Evolutionary conservation across 2,113 vertebrate species (phyloP), one percentile per base, ranked within the genome.

Genomic region (Eolophus roseicapilla): DNA sequence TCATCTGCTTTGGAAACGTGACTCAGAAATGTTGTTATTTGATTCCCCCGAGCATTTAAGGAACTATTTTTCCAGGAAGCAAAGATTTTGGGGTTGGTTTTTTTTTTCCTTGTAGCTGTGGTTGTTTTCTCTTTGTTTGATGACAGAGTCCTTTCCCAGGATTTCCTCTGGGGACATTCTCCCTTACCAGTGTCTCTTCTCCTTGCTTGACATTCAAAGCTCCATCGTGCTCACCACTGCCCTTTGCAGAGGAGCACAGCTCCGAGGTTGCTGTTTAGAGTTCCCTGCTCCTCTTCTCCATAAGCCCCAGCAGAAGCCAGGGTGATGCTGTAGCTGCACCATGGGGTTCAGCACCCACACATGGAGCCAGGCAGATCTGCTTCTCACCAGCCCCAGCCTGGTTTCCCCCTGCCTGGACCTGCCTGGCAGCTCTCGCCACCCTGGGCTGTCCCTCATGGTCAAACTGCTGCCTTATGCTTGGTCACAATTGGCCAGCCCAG

Each of bases 41-140:
- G 93, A 97, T 97, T 95, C 96, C 93, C 96, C 37, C 0, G 4
- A 95, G 92, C 87, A 27, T 95, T 95, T 69, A 75, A 86, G 94
- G 86, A 95, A 93, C 84, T 88, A 1, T 95, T 95, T 97, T 97
- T 97, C 96, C 96, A 96, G 96, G 96, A 97, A 97, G 93, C 55
- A 71, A 71, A 49, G 84, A 83, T 95, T 95, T 92, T 91, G 41
- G 29, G 37, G 77, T 93, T 91, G 44, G 6, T 29, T 63, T 73
- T 83, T 79, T 37, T 53, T 47, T 31, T 0, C 5, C 13, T 46
- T 74, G 24, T 67, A 95, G 67, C 49, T 92, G 79, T 14, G 68
- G 57, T 27, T 93, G 47, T 88, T 90, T 86, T 91, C 73, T 84
- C 73, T 93, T 94, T 95, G 91, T 93, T 82, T 82, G 71, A 17